Conservation (phyloP, 2,113 vertebrate genomes). For the Amphiprion percula region DNA sequence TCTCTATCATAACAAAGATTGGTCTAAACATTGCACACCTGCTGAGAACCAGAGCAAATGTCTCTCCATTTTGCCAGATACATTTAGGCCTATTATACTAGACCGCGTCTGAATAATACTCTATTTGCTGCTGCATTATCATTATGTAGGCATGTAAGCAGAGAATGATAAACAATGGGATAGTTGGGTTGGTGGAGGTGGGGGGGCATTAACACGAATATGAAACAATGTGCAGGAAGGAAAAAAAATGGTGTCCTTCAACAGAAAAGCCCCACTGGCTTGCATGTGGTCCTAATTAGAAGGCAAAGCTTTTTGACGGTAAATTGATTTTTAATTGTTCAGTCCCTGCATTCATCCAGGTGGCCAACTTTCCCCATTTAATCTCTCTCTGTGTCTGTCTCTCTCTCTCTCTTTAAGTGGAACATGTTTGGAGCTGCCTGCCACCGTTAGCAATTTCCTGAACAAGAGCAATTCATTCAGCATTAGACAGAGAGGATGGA, state of each 20-base stretch:
- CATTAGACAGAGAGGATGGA: slow-evolving; percentile 54
- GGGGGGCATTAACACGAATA: slow-evolving; percentile 62
- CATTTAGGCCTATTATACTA: slow-evolving; percentile 66
- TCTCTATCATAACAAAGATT: slow-evolving; percentile 24
- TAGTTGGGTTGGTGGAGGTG: slow-evolving; percentile 16
- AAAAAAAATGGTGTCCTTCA: slow-evolving; percentile 46
- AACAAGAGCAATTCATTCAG: slow-evolving; percentile 73
- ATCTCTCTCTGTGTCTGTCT: slow-evolving; percentile 32
- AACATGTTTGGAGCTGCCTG: slow-evolving; percentile 67
- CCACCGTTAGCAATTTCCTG: slow-evolving; percentile 88
- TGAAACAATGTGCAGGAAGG: slow-evolving; percentile 45
- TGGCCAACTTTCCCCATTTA: slow-evolving; percentile 78
- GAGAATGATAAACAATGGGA: slow-evolving; percentile 60
- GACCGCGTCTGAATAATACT: slow-evolving; percentile 59
- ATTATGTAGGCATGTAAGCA: slow-evolving; percentile 61
- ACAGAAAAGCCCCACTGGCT: slow-evolving; percentile 69
- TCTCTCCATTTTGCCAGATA: slow-evolving; percentile 59
- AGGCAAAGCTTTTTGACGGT: slow-evolving; percentile 81
- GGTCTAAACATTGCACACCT: slow-evolving; percentile 60
- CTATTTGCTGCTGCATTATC: slow-evolving; percentile 64
- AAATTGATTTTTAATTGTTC: slow-evolving; percentile 87
- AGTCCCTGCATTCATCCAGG: slow-evolving; percentile 80
- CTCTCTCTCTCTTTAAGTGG: slow-evolving; percentile 62
- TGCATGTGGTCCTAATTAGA: slow-evolving; percentile 79
- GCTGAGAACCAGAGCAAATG: slow-evolving; percentile 65